Evolutionary conservation across 2,888 invertebrate species (phyloP), one percentile per base, ranked within the genome.

Genomic region (Drosophila falleni): DNA sequence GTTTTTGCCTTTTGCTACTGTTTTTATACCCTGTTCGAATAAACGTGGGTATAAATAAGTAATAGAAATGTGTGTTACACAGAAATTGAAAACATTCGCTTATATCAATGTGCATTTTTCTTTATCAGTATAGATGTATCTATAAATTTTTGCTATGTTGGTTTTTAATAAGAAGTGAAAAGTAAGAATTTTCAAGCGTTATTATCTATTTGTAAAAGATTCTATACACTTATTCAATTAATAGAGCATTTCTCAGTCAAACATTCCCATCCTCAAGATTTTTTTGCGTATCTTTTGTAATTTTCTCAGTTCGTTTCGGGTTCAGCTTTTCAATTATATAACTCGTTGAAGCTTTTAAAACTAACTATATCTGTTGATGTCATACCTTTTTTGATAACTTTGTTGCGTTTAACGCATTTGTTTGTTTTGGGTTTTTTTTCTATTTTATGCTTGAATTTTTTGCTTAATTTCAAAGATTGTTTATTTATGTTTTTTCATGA

Each of bases 251-350:
- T 26, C 4, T 1, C 10, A 37, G 19, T 50, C 33, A 3, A 23
- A 1, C 3, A 54, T 19, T 3, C 3, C 31, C 19, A 5, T 35
- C 10, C 13, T 39, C 41, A 10, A n/a, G n/a, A n/a, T 29, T 13
- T 41, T 44, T 31, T 13, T 31, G 47, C 16, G 1, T 56, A 23
- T 61, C 8, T 44, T 29, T 64, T 51, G 23, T 35, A 4, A 29
- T 35, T 50, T 67, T 67, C 55, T 53, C 58, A 46, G 55, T 49
- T 58, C 23, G 41, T 68, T 65, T 60, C 23, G 26, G 44, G 33
- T 64, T 83, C 49, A 63, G 58, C 58, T 56, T 15, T 44, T 46
- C 63, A 62, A 71, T 85, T 81, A 81, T 55, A 64, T 61, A 75
- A 81, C 58, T 75, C 67, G 54, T 53, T 56, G 50, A 60, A 47